A percentile compares a stretch with the other conserved stretches of the same genome.
Conservation (phyloP, 2,888 invertebrate species). For the Parapristionchus giblindavisi region DNA sequence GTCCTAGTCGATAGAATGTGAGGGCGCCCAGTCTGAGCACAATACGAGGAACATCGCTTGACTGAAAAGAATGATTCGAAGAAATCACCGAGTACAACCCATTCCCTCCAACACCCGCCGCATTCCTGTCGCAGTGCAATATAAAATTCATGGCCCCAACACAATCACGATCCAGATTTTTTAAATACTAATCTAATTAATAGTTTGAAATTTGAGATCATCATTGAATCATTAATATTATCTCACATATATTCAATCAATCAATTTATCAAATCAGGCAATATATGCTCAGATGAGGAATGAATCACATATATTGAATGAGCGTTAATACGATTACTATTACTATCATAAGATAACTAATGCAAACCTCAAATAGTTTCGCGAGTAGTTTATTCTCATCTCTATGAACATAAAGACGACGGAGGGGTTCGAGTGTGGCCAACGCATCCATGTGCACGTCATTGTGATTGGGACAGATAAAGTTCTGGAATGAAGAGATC, state of each 20-base stretch:
- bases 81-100: too few relatives aligned
- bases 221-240: too few relatives aligned
- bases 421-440: constrained; percentile 80
- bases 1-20: constrained; percentile 92
- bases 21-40: constrained; percentile 91
- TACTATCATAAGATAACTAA: too few relatives aligned
- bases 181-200: too few relatives aligned
- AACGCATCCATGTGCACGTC: constrained; percentile 51
- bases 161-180: constrained; percentile 83
- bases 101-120: not conserved
- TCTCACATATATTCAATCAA: too few relatives aligned
- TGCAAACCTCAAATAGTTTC: constrained; percentile 67
- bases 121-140: not conserved
- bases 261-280: too few relatives aligned
- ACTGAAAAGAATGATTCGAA: constrained; percentile 35
- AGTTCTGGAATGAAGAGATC: constrained; percentile 75
- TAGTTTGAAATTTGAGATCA: too few relatives aligned
- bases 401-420: constrained; percentile 92
- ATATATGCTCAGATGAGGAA: too few relatives aligned
- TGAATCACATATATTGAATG: too few relatives aligned
- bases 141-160: not conserved
- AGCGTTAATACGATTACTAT: too few relatives aligned
- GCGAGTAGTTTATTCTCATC: constrained; percentile 97
- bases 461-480: constrained; percentile 85
- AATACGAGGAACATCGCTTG: constrained; percentile 56